Evolutionary conservation across 2,797 vertebrate genomes (phyloP).

Genomic region (Merluccius polli): DNA sequence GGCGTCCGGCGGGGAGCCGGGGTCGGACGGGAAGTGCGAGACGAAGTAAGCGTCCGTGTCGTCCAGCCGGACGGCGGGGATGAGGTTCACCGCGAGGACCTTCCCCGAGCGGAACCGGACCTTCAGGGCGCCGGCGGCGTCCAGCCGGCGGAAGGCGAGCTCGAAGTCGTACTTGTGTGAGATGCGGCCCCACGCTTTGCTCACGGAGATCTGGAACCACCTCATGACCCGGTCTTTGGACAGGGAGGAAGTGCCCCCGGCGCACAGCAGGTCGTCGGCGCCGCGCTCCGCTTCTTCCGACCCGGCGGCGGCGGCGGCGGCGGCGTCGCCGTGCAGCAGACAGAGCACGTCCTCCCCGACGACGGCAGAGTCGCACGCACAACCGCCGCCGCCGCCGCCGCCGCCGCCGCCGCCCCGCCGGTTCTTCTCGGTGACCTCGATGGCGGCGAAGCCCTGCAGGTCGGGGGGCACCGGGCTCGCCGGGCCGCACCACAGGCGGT

Average conservation of each 20-base stretch:
- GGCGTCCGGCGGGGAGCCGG: conserved; percentile 62
- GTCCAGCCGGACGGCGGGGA: conserved; percentile 84
- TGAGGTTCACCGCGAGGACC: conserved; percentile 81
- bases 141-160: conserved; percentile 84
- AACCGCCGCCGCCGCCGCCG: conserved; percentile 58
- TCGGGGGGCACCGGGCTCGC: conserved; percentile 69
- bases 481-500: conserved; percentile 79
- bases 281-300: conserved; percentile 30
- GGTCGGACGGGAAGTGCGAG: conserved; percentile 78
- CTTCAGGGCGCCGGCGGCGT: conserved; percentile 85
- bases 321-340: conserved; percentile 78
- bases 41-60: conserved; percentile 86
- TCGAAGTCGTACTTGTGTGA: conserved; percentile 94
- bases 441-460: conserved; percentile 81
- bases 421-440: conserved; percentile 72
- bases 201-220: conserved; percentile 92
- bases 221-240: conserved; percentile 87
- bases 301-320: no score
- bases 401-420: no score
- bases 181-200: conserved; percentile 89
- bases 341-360: conserved; percentile 92
- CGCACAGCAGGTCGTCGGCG: conserved; percentile 80
- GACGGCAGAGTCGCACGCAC: conserved; percentile 82
- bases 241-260: conserved; percentile 72
- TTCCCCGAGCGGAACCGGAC: conserved; percentile 89